A percentile compares a stretch with the other conserved stretches of the same genome.
Conservation (phyloP, 2,888 invertebrate species). For the Andrena flavipes region DNA sequence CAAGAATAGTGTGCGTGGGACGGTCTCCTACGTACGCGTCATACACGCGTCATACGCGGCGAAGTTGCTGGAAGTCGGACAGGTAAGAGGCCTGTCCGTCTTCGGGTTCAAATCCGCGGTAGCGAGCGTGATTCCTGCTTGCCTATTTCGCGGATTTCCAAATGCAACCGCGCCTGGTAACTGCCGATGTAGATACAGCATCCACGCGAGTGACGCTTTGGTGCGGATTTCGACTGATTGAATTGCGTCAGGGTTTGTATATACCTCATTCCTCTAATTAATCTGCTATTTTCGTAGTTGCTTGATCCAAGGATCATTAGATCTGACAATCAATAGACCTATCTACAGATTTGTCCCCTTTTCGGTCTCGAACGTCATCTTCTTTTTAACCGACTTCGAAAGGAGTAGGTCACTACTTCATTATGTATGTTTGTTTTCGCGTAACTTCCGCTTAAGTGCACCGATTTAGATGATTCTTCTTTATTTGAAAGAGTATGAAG, state of each 20-base stretch:
- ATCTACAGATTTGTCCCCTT: too few relatives aligned
- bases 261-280: neutral
- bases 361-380: too few relatives aligned
- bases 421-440: too few relatives aligned
- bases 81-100: conserved; percentile 45
- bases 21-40: conserved; percentile 75
- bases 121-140: conserved; percentile 26
- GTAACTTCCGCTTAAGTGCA: too few relatives aligned
- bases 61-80: conserved; percentile 20
- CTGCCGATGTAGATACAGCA: neutral
- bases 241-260: neutral
- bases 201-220: neutral
- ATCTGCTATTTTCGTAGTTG: too few relatives aligned
- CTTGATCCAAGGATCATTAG: too few relatives aligned
- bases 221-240: neutral
- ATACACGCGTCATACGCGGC: conserved; percentile 57
- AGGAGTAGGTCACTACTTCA: too few relatives aligned
- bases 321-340: too few relatives aligned
- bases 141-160: conserved; percentile 17
- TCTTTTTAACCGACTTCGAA: too few relatives aligned
- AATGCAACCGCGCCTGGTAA: neutral
- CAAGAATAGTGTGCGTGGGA: conserved; percentile 80
- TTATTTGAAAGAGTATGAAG: too few relatives aligned
- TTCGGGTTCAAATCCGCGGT: conserved; percentile 30
- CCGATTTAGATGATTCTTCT: too few relatives aligned